These are phyloP conservation scores for Drosophila nigromelanica DNA, from an alignment of 1,140 invertebrate genomes.

Conservation along the genomic window DNA sequence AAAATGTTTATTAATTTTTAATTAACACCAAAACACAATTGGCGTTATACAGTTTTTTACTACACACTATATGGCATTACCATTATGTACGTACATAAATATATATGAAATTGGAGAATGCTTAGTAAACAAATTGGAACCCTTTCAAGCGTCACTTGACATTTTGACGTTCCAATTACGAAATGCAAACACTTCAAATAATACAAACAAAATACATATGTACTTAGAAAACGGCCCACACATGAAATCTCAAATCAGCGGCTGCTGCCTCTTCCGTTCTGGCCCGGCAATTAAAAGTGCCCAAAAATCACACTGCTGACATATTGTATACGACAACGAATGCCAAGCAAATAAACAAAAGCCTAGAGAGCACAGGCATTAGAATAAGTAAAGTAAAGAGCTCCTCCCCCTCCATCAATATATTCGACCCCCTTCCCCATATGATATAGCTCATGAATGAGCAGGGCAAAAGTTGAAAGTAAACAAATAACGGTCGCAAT, in stretches of 20 bases:
- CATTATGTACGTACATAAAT: background rate
- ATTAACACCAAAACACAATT: too few species aligned
- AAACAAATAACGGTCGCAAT: constrained; percentile 48
- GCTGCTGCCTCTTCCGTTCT: constrained; percentile 33
- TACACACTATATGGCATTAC: background rate
- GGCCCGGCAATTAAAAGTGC: constrained; percentile 53
- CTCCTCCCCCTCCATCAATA: background rate
- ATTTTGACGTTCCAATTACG: constrained; percentile 78
- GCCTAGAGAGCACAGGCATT: constrained; percentile 49
- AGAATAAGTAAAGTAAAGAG: constrained; percentile 55
- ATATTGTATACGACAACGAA: constrained; percentile 50
- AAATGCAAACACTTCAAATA: constrained; percentile 75
- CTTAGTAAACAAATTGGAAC: constrained; percentile 41
- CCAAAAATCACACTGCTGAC: constrained; percentile 58
- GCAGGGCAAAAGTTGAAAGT: constrained; percentile 20
- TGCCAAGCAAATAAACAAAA: constrained; percentile 58
- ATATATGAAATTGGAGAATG: constrained; percentile 12
- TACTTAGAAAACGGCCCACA: constrained; percentile 50
- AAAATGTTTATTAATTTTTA: too few species aligned
- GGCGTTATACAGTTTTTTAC: too few species aligned
- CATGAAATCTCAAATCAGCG: constrained; percentile 31
- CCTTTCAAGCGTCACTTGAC: constrained; percentile 62
- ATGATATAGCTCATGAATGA: constrained; percentile 27
- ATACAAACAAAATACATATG: constrained; percentile 69
- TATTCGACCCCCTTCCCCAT: background rate